Evolutionary conservation across 2,888 invertebrate genomes (phyloP).

Genomic region (Macrosiphum euphorbiae): DNA sequence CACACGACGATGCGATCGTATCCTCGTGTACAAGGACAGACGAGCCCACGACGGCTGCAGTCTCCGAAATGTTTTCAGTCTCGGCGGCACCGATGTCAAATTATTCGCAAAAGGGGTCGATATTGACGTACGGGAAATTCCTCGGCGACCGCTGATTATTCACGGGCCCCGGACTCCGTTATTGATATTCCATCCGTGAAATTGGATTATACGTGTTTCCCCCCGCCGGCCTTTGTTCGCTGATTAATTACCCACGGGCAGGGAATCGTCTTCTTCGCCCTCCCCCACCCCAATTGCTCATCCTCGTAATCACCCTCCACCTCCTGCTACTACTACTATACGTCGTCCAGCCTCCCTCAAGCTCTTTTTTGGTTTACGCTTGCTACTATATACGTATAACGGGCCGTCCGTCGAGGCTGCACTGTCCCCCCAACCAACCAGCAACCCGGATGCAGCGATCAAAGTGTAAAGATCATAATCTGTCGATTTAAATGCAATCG

Average conservation of each 20-base stretch:
- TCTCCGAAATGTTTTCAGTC: conserved; percentile 11
- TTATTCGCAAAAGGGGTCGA: conserved; percentile 49
- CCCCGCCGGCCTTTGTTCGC: conserved; percentile 39
- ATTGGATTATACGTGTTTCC: conserved; percentile 61
- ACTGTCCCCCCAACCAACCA: not conserved
- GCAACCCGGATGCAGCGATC: too few relatives aligned
- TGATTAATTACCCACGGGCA: conserved; percentile 63
- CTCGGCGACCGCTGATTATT: conserved; percentile 61
- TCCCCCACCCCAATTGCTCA: not conserved
- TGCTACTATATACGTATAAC: not conserved
- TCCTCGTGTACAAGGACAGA: not conserved
- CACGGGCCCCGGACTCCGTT: conserved; percentile 58
- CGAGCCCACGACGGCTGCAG: not conserved
- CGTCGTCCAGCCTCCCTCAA: not conserved
- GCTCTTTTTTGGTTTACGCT: not conserved
- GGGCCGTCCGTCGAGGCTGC: not conserved
- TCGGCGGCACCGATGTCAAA: conserved; percentile 33
- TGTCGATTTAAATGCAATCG: conserved; percentile 23
- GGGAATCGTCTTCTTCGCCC: conserved; percentile 50
- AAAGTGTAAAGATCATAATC: conserved; percentile 47
- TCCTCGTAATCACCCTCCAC: not conserved
- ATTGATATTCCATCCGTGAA: conserved; percentile 65
- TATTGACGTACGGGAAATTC: conserved; percentile 51
- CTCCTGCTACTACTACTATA: not conserved
- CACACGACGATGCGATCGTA: not conserved